Evolutionary conservation across 2,888 invertebrate genomes (phyloP), one percentile per base, ranked within the genome.

Genomic region (Diaprepes abbreviatus): DNA sequence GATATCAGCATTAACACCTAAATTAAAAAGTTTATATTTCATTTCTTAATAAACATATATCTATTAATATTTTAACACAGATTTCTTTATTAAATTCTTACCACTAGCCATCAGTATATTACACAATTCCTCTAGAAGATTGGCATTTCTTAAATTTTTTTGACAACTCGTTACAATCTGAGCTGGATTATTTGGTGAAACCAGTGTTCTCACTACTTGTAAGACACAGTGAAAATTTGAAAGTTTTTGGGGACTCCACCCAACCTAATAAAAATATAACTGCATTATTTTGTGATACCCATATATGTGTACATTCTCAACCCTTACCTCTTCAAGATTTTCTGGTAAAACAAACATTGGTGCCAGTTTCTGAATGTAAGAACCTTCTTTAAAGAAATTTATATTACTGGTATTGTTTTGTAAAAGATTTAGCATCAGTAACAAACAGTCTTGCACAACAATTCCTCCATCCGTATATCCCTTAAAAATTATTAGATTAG

Each of bases 341-440:
- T 91, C 88, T 0, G 93, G 91, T 31, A 93, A 87, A 72, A 89
- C 89, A 79, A 97, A 96, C 93, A 96, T 96, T 0, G 95, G 94
- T 1, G 94, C 87, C 80, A 98, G 86, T 72, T 91, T 91, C 80
- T 97, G 95, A 75, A 98, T 95, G 79, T 96, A 97, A 79, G 95
- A 96, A 58, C 97, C 97, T 86, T 99, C 99, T 85, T 97, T 95
- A 82, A 99, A 99, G 81, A 98, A 97, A 82, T 96, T 97, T 75
- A 98, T 98, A 85, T 99, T 99, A 77, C 97, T 97, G 10, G 94
- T 91, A 82, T 99, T 99, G 79, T 96, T 97, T 80, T 93, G 93
- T 10, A 99, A 85, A 59, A 99, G 87, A 85, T 97, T 98, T 63
- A 97, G 85, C 90, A 99, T 92, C 2, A 99, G 87, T 40, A 96